Evolutionary conservation across 2,888 invertebrate genomes (phyloP).

Genomic region (Acanthosepion pharaonis): DNA sequence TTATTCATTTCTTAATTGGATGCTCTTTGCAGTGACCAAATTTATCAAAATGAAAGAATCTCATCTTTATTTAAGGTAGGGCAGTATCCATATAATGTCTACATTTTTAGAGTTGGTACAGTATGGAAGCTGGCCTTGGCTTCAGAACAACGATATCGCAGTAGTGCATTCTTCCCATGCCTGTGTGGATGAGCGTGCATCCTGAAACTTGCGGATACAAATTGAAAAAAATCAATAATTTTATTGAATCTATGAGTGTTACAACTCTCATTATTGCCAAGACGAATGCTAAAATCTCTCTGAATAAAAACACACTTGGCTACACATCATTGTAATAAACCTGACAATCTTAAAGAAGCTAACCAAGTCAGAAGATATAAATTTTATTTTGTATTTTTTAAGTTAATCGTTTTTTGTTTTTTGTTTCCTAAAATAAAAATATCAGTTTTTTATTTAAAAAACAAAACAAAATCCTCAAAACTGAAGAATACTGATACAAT

Average conservation of each 20-base stretch:
- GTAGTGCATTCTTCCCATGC: slow-evolving; percentile 15
- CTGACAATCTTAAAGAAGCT: slow-evolving; percentile 16
- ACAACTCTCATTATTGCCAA: slow-evolving; percentile 18
- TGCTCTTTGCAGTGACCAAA: neutral
- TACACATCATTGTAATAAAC: neutral
- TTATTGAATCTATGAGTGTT: slow-evolving; percentile 33
- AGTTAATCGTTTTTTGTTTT: neutral
- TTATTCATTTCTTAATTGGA: slow-evolving; percentile 18
- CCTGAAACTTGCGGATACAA: neutral
- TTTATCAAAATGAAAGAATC: slow-evolving; percentile 33
- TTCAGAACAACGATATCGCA: neutral
- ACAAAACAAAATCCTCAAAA: neutral
- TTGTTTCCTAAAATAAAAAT: neutral
- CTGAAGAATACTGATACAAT: neutral
- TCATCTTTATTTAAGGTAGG: neutral
- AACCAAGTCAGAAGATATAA: slow-evolving; percentile 33
- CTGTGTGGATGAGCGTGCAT: neutral
- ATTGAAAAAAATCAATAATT: slow-evolving; percentile 33
- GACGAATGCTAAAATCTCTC: slow-evolving; percentile 33
- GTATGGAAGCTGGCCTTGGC: neutral
- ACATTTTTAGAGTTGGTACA: slow-evolving; percentile 15
- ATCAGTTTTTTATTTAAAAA: neutral
- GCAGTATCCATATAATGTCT: slow-evolving; percentile 13
- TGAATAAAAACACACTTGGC: neutral
- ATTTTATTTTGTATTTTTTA: neutral